Conservation (phyloP, 1,140 invertebrate genomes). For the Drosophila funebris region DNA sequence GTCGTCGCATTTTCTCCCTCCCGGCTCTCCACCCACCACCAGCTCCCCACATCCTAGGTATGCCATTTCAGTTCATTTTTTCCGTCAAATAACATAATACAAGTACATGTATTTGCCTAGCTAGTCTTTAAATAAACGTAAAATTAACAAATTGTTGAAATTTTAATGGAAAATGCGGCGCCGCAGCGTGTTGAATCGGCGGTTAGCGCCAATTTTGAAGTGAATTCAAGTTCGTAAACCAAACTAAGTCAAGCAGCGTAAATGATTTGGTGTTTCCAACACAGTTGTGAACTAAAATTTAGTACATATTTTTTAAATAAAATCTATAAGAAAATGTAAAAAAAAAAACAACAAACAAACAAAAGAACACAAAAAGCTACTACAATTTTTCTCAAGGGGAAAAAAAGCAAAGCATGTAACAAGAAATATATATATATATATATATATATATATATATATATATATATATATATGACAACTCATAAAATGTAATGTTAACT, state of each 20-base stretch:
- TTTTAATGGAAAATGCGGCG: conserved; percentile 44
- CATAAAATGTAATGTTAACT: conserved; percentile 74
- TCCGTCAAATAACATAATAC: conserved; percentile 10
- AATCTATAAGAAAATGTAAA: conserved; percentile 46
- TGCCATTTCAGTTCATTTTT: conserved; percentile 54
- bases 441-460: conserved; percentile 38
- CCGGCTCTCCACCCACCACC: background rate
- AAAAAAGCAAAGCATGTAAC: conserved; percentile 67
- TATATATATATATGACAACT: conserved; percentile 32
- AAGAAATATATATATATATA: conserved; percentile 56
- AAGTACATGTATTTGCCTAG: conserved; percentile 65
- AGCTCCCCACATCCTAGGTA: conserved; percentile 1
- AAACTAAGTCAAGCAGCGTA: conserved; percentile 76
- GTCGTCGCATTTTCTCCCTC: conserved; percentile 15
- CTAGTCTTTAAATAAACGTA: conserved; percentile 61
- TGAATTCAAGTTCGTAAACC: conserved; percentile 67
- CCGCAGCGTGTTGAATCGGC: conserved; percentile 21
- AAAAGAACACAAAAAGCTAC: conserved; percentile 61
- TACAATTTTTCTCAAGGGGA: conserved; percentile 74
- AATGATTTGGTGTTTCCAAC: conserved; percentile 80
- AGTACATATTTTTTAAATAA: conserved; percentile 78
- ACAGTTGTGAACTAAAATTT: conserved; percentile 79
- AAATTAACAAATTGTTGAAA: conserved; percentile 45
- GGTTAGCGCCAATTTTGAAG: conserved; percentile 44
- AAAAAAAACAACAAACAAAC: conserved; percentile 36